Evolutionary conservation across 1,140 invertebrate genomes (phyloP).

Genomic region (Laupala kohalensis): DNA sequence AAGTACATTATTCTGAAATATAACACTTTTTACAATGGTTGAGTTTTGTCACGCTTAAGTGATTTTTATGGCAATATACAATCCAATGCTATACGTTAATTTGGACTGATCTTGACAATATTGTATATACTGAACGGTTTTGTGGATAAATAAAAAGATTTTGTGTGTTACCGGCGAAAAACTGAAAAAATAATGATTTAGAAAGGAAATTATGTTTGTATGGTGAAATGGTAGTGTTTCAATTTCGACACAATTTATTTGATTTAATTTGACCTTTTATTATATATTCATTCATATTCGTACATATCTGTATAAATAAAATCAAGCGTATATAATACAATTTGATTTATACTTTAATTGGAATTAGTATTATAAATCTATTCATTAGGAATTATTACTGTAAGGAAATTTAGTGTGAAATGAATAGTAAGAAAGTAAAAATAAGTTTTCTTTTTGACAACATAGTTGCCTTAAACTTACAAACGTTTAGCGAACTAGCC

Average conservation of each 20-base stretch:
- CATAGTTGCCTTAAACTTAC: neutral
- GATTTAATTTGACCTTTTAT: neutral
- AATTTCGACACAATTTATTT: too few relatives aligned
- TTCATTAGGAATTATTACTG: neutral
- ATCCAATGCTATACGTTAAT: too few relatives aligned
- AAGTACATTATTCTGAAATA: too few relatives aligned
- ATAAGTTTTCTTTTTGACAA: neutral
- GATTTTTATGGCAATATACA: neutral
- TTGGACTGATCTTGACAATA: too few relatives aligned
- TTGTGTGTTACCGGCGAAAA: too few relatives aligned
- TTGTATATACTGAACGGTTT: too few relatives aligned
- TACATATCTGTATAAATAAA: neutral
- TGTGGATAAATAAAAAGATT: too few relatives aligned
- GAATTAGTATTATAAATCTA: neutral
- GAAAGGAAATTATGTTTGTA: too few relatives aligned
- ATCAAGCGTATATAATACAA: too few relatives aligned
- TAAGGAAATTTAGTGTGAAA: neutral
- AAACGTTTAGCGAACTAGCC: neutral
- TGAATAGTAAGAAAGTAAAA: neutral
- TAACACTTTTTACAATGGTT: too few relatives aligned
- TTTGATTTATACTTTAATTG: neutral
- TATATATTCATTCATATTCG: neutral
- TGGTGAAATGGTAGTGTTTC: too few relatives aligned
- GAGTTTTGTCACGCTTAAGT: neutral
- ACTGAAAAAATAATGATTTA: too few relatives aligned